Evolutionary conservation across 2,888 invertebrate species (phyloP), one percentile per base, ranked within the genome.

Genomic region (Bellardia pandia): DNA sequence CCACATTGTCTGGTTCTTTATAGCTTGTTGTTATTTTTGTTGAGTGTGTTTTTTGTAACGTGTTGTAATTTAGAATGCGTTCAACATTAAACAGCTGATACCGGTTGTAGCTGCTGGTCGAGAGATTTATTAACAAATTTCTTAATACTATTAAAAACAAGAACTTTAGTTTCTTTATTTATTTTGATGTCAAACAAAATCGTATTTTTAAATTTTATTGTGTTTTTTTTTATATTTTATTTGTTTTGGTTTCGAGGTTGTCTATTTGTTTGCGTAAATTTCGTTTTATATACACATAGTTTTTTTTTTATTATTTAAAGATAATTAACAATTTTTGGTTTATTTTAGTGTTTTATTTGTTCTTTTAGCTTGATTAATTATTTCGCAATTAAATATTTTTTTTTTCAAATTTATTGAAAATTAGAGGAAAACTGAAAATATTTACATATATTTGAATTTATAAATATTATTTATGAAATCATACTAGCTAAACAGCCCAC

Each of bases 21-120:
- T 14, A 13, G 2, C 48, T 75, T 6, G 2, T 75, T 33, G 33
- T 5, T n/a, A 3, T n/a, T 13, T 51, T 51, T n/a, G 1, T 14
- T 45, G 45, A 45, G 7, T 11, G 45, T 45, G 11, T 14, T n/a
- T 5, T 14, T n/a, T n/a, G 23, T 69, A 14, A 11, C 9, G 16
- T 8, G n/a, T 56, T 33, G 45, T 60, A 30, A 45, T 9, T 74
- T 42, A 23, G 16, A 72, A 14, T 23, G 11, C 14, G 48, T 62
- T 48, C 60, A 16, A 48, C 48, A 75, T 13, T 16, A 48, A 60
- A 62, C 75, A 75, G 75, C 75, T 75, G 75, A 62, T 48, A 23
- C 30, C 23, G 33, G 58, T 45, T 11, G 45, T 45, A 45, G 11
- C 11, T 45, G 13, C 3, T 45, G 23, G 0, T 45, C 11, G 1